Conservation (phyloP, 2,888 invertebrate genomes). For the Coleophora deauratella region DNA sequence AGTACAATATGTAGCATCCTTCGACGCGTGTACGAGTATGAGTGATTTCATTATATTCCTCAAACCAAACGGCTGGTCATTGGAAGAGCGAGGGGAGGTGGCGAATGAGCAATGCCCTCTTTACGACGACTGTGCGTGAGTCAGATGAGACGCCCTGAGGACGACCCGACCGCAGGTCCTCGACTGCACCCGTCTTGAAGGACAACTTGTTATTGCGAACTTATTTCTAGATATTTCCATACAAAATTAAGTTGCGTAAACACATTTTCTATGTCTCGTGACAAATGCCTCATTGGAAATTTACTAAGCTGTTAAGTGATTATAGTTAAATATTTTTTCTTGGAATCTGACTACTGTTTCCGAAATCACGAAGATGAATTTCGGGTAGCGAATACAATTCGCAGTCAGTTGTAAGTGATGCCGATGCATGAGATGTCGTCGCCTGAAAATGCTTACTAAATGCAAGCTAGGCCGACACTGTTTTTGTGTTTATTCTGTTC, state of each 20-base stretch:
- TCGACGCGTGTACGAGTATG: conserved; percentile 39
- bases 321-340: no score
- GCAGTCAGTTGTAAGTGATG: no score
- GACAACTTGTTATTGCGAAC: conserved; percentile 41
- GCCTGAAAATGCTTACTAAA: no score
- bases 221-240: conserved; percentile 39
- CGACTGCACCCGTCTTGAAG: conserved; percentile 63
- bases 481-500: no score
- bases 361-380: no score
- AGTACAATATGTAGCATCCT: conserved; percentile 28
- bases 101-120: conserved; percentile 70
- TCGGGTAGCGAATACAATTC: no score
- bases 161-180: conserved; percentile 68
- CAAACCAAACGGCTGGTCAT: conserved; percentile 37
- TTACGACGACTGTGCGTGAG: conserved; percentile 61
- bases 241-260: conserved; percentile 27
- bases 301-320: no score
- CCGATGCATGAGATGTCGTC: no score
- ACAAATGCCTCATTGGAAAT: no score
- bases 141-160: conserved; percentile 61
- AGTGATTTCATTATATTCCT: conserved; percentile 39
- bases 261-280: no score
- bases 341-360: no score
- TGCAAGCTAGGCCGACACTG: no score
- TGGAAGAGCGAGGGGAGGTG: conserved; percentile 21